Evolutionary conservation across 2,888 invertebrate species (phyloP), one percentile per base, ranked within the genome.

Genomic region (Diarsia mendica): DNA sequence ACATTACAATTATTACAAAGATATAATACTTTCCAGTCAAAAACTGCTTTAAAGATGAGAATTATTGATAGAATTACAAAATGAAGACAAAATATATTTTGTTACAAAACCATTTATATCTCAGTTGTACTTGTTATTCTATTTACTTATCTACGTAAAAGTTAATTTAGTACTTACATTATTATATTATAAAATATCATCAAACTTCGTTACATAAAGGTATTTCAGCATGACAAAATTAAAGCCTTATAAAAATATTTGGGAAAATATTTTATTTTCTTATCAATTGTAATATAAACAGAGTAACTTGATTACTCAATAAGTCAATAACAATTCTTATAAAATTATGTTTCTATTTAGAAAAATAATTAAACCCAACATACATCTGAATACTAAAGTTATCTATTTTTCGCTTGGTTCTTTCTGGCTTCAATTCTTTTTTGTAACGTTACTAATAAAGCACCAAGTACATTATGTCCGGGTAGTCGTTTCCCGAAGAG

Each of bases 401-500:
- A 96, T 90, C 96, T 95, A 88, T 91, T 91, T 87, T 96, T 96
- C 9, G 93, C 88, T 85, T 95, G 95, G 72, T 84, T 94, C 88
- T 96, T 96, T 76, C 98, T 97, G 53, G 97, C 96, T 94, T 98
- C 98, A 85, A 98, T 98, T 87, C 98, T 97, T 87, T 98, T 98
- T 93, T 99, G 99, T 82, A 99, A 95, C 2, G 98, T 98, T 39
- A 97, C 96, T 71, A 99, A 95, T 44, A 99, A 96, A 20, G 98
- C 98, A 13, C 98, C 98, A 20, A 99, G 96, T 9, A 99, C 98
- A 90, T 99, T 99, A 91, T 99, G 98, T 88, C 98, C 98, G 69
- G 99, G 98, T 81, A 99, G 96, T 90, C 98, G 98, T 93, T 98
- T 99, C 60, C 98, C 99, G 89, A 99, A 99, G 55, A 99, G 97